A percentile compares a stretch with the other conserved stretches of the same genome.
Conservation (phyloP, 2,888 invertebrate genomes). For the Anorthoa munda region DNA sequence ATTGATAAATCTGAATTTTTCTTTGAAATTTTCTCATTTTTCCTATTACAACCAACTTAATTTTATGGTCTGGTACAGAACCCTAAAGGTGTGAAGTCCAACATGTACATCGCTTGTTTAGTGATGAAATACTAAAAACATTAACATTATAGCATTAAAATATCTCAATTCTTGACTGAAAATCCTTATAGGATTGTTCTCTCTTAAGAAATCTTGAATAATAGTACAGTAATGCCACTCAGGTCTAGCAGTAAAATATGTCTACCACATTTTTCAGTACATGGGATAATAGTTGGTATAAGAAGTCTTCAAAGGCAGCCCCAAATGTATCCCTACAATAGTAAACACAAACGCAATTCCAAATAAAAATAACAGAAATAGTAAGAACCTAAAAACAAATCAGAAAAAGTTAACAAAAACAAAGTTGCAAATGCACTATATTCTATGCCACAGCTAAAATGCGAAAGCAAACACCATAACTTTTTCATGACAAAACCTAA, state of each 20-base stretch:
- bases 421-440: constrained; percentile 39
- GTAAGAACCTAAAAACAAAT: not conserved
- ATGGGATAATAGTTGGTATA: not conserved
- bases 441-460: constrained; percentile 56
- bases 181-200: not conserved
- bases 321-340: not conserved
- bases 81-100: too few relatives aligned
- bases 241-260: not conserved
- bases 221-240: not conserved
- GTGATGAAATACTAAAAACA: not conserved
- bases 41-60: too few relatives aligned
- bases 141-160: not conserved
- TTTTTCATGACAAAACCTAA: not conserved
- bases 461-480: constrained; percentile 14
- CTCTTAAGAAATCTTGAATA: not conserved
- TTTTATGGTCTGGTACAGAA: too few relatives aligned
- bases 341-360: not conserved
- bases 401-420: constrained; percentile 2
- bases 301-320: not conserved
- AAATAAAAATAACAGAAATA: not conserved
- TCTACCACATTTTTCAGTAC: not conserved
- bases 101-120: too few relatives aligned
- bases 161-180: not conserved
- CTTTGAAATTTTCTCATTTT: too few relatives aligned
- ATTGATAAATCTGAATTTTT: too few relatives aligned